Conservation (phyloP, 2,888 invertebrate genomes). For the Aspidapion aeneum region DNA sequence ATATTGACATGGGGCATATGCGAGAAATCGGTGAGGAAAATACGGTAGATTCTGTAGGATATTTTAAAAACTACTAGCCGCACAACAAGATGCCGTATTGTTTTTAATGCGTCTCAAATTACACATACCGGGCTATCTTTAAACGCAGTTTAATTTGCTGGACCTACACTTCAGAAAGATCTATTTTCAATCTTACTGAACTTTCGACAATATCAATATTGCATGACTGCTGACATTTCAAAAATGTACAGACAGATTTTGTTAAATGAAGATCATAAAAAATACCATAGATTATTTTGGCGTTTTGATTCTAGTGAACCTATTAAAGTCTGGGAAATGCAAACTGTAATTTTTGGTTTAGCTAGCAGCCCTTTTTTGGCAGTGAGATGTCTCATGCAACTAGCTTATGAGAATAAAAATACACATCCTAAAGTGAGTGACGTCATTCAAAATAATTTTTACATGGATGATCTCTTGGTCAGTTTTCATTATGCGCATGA, state of each 20-base stretch:
- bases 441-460: slow-evolving; percentile 1
- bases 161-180: slow-evolving; percentile 5
- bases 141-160: neutral
- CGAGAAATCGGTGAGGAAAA: neutral
- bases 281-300: slow-evolving; percentile 4
- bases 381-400: neutral
- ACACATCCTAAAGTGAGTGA: neutral
- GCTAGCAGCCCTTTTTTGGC: neutral
- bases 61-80: neutral
- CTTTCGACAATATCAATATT: slow-evolving; percentile 1
- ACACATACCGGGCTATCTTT: slow-evolving; percentile 1
- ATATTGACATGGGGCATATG: slow-evolving; percentile 21
- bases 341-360: slow-evolving; percentile 5
- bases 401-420: neutral
- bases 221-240: slow-evolving; percentile 2
- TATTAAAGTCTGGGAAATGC: neutral
- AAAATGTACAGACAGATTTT: slow-evolving; percentile 7
- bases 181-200: slow-evolving; percentile 1
- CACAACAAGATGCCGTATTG: slow-evolving; percentile 3
- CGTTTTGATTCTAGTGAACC: neutral
- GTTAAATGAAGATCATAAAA: neutral
- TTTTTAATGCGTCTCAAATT: slow-evolving; percentile 3
- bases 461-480: slow-evolving; percentile 4
- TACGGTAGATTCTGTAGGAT: neutral
- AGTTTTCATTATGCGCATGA: too few species aligned